Percentiles rank a stretch among this genome's conserved stretches.
These are phyloP conservation scores for Astyanax mexicanus DNA, from an alignment of 2,797 vertebrate genomes.

Conservation along the genomic window DNA sequence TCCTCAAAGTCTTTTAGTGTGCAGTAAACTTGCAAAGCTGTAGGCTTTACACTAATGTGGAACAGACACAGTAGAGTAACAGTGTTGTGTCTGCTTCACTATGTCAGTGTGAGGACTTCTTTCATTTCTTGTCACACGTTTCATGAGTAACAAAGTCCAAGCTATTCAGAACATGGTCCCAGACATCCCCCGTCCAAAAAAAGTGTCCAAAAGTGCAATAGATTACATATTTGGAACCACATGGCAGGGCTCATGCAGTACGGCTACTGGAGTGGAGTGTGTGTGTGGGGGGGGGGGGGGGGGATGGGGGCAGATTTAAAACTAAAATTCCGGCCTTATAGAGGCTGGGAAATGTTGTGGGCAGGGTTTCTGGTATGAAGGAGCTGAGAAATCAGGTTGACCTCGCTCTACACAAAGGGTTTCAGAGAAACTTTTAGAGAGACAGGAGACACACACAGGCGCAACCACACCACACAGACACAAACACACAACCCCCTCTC, in stretches of 20 bases:
- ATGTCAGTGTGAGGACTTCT: slow-evolving; percentile 23
- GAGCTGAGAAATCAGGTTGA: slow-evolving; percentile 13
- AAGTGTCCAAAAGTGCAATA: slow-evolving; percentile 3
- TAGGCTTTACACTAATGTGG: slow-evolving; percentile 3
- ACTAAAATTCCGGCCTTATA: slow-evolving; percentile 53
- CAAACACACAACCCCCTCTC: no score
- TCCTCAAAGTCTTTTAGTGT: slow-evolving; percentile 37
- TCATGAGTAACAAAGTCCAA: neutral
- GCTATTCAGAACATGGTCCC: neutral
- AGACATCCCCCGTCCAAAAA: slow-evolving; percentile 19
- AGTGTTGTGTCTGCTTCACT: slow-evolving; percentile 22
- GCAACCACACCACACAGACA: slow-evolving; percentile 51
- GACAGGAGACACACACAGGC: slow-evolving; percentile 8
- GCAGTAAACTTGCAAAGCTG: slow-evolving; percentile 26
- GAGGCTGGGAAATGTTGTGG: slow-evolving; percentile 13
- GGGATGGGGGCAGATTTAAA: neutral
- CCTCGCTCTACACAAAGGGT: slow-evolving; percentile 11
- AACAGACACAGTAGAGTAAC: slow-evolving; percentile 4
- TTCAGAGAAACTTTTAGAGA: slow-evolving; percentile 17
- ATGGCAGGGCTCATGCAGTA: slow-evolving; percentile 11
- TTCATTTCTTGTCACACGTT: neutral
- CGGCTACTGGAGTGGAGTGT: neutral
- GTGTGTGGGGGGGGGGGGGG: no score
- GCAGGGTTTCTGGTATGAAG: slow-evolving; percentile 35
- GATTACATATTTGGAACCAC: slow-evolving; percentile 21